Conservation (phyloP, 2,113 vertebrate species). For the Thalassarche chlororhynchos region DNA sequence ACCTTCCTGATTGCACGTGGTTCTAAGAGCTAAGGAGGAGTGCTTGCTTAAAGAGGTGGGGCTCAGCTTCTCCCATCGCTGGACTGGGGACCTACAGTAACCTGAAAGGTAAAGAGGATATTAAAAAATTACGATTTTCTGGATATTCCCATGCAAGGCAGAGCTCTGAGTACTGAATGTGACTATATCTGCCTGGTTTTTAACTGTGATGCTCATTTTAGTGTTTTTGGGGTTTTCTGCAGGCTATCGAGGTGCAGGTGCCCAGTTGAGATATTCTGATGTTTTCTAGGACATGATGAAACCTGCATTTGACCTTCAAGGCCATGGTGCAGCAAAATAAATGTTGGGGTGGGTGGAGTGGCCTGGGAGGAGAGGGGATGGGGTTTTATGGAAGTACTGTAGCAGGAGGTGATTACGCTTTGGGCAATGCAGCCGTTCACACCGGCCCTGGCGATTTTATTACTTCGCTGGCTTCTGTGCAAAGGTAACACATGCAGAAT, state of each 20-base stretch:
- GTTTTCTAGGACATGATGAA: neutral
- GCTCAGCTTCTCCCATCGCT: accelerated
- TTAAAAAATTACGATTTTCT: neutral
- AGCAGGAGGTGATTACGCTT: neutral
- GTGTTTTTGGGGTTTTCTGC: neutral
- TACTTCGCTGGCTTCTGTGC: neutral
- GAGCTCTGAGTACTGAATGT: neutral
- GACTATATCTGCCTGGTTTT: neutral
- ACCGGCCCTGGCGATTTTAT: neutral
- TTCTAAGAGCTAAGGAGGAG: neutral
- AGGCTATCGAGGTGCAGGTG: neutral
- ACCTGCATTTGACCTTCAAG: neutral
- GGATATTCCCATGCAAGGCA: neutral
- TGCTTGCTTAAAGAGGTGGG: neutral
- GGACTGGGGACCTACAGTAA: neutral
- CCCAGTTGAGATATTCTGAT: neutral
- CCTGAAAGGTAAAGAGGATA: neutral
- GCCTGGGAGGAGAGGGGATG: neutral
- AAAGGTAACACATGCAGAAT: neutral
- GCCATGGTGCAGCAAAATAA: neutral
- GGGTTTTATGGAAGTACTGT: neutral
- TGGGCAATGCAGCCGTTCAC: neutral
- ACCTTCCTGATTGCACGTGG: neutral
- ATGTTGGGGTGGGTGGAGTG: neutral
- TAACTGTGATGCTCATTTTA: neutral